Percentiles rank a stretch among this genome's conserved stretches.
These are phyloP conservation scores for Bufo bufo DNA, from an alignment of 2,113 vertebrate species.

Conservation along the genomic window DNA sequence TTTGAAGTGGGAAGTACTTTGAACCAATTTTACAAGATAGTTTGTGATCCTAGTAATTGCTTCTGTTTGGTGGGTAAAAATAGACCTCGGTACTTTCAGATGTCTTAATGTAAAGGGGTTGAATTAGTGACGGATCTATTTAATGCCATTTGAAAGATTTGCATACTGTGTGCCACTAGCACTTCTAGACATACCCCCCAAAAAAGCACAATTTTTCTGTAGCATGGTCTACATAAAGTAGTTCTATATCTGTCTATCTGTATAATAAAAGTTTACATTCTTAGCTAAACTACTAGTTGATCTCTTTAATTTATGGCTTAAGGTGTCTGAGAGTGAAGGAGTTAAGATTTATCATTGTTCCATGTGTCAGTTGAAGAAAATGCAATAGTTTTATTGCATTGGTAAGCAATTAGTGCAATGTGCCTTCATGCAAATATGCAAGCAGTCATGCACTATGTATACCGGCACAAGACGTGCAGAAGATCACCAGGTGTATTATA, in stretches of 20 bases:
- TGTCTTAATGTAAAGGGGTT: background rate
- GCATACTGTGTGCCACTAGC: background rate
- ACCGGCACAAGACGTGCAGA: background rate
- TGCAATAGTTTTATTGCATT: background rate
- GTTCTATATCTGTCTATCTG: too few relatives aligned
- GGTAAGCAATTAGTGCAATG: background rate
- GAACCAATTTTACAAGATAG: background rate
- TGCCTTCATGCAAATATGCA: slow-evolving; percentile 1
- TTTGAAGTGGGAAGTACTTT: background rate
- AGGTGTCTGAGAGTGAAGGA: background rate
- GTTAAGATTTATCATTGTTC: background rate
- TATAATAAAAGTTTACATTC: background rate
- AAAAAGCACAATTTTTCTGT: background rate
- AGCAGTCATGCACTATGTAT: slow-evolving; percentile 10
- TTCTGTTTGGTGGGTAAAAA: background rate
- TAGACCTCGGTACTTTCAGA: background rate
- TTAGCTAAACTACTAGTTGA: background rate
- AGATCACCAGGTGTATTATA: background rate
- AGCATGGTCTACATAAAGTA: background rate
- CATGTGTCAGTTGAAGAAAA: background rate
- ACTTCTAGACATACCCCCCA: background rate
- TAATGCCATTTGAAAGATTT: background rate
- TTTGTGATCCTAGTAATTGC: background rate
- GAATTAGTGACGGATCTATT: background rate
- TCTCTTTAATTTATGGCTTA: background rate